phyloP scores from a whole-genome alignment of 2,113 vertebrate species.

The Sardina pilchardus region DNA sequence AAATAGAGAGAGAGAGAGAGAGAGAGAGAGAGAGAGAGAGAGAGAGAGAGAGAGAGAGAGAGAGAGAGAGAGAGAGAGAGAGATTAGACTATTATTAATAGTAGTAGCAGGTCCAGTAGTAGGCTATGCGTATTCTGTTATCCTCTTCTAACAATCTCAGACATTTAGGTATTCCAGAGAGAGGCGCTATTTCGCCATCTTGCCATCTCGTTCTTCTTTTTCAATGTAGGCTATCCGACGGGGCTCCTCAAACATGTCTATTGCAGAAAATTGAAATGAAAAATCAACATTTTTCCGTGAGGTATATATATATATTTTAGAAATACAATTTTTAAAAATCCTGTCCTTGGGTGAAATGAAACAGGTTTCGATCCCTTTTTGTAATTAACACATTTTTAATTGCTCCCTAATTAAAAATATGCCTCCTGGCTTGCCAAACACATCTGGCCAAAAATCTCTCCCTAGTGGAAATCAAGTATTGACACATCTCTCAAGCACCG shows the following conservation, averaged over 20 bases:
- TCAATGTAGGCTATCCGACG: not conserved
- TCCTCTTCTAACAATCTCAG: not conserved
- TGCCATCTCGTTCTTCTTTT: conserved; percentile 24
- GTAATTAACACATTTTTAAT: conserved; percentile 69
- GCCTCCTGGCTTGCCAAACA: conserved; percentile 50
- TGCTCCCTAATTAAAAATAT: conserved; percentile 62
- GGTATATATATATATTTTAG: not conserved
- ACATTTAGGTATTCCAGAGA: conserved; percentile 53
- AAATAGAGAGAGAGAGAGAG: no score
- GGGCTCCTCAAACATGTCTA: not conserved
- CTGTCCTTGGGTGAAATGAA: conserved; percentile 64
- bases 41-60: no score
- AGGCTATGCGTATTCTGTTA: not conserved
- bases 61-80: no score
- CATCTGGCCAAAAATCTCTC: conserved; percentile 25
- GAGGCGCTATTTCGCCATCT: conserved; percentile 64
- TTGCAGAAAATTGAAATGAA: not conserved
- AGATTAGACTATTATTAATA: no score
- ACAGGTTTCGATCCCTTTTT: conserved; percentile 56
- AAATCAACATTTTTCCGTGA: not conserved
- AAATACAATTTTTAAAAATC: conserved; percentile 33
- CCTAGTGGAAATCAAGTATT: not conserved
- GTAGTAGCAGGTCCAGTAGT: no score
- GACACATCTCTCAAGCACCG: not conserved
- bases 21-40: no score